phyloP scores from a whole-genome alignment of 2,113 vertebrate genomes.

The Scopus umbretta region DNA sequence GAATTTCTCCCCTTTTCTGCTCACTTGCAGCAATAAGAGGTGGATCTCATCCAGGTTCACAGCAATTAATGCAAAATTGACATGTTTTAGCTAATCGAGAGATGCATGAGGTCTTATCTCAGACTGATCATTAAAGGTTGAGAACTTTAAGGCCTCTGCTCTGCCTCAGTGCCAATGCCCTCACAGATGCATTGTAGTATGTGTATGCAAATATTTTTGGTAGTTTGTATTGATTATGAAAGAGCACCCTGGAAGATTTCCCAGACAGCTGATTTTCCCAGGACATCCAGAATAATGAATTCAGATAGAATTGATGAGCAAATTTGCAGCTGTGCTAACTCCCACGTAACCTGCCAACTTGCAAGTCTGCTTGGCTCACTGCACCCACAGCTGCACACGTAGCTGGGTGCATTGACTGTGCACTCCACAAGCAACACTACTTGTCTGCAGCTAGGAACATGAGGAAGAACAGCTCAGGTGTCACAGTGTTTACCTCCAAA shows the following conservation, averaged over 20 bases:
- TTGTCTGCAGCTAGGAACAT: background rate
- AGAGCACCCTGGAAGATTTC: background rate
- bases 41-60: background rate
- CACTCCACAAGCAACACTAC: background rate
- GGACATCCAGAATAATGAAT: background rate
- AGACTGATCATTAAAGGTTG: background rate
- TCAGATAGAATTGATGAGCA: background rate
- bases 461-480: background rate
- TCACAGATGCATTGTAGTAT: background rate
- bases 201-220: background rate
- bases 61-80: background rate
- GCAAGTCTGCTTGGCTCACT: background rate
- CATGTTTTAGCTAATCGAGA: background rate
- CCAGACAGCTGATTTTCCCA: background rate
- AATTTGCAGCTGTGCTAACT: background rate
- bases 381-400: background rate
- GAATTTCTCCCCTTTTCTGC: background rate
- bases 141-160: background rate
- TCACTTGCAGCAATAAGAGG: background rate
- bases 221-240: background rate
- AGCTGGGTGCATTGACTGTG: background rate
- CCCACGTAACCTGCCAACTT: background rate
- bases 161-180: background rate
- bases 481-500: background rate
- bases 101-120: background rate